Conservation (phyloP, 1,140 invertebrate species). For the Leptonema lineaticorne region DNA sequence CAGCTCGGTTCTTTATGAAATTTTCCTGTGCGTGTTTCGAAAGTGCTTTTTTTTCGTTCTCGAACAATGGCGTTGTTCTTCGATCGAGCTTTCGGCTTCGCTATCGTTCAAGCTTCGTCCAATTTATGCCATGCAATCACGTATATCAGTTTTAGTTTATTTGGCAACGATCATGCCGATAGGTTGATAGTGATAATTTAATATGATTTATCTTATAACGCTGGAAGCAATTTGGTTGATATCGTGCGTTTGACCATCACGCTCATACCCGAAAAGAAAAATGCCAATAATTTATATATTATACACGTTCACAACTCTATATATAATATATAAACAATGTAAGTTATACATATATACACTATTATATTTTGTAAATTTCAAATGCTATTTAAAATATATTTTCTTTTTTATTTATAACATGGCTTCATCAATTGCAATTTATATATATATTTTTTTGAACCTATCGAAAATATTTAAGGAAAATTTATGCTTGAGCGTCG, state of each 20-base stretch:
- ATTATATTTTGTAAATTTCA: not conserved
- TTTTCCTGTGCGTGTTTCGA: conserved; percentile 2
- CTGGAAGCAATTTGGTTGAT: conserved; percentile 14
- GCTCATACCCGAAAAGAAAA: conserved; percentile 4
- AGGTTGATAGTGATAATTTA: conserved; percentile 24
- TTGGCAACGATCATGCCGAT: conserved; percentile 25
- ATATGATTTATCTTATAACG: conserved; percentile 22
- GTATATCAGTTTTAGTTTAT: conserved; percentile 7
- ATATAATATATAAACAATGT: too few species aligned
- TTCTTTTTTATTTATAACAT: too few species aligned
- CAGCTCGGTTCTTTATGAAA: too few species aligned
- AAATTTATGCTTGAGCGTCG: too few species aligned
- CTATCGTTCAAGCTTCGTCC: not conserved
- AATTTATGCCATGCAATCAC: conserved; percentile 5
- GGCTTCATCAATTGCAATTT: not conserved
- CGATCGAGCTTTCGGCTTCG: too few species aligned
- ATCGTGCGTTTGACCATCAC: conserved; percentile 17
- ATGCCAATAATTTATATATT: conserved; percentile 10
- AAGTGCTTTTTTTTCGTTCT: not conserved
- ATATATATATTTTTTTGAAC: too few species aligned
- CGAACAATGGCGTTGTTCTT: not conserved
- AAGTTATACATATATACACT: not conserved
- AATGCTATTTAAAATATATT: not conserved
- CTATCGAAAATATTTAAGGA: too few species aligned
- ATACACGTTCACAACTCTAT: too few species aligned